A percentile compares a stretch with the other conserved stretches of the same genome.
Conservation (phyloP, 2,888 invertebrate species). For the Temnothorax ravouxi region DNA sequence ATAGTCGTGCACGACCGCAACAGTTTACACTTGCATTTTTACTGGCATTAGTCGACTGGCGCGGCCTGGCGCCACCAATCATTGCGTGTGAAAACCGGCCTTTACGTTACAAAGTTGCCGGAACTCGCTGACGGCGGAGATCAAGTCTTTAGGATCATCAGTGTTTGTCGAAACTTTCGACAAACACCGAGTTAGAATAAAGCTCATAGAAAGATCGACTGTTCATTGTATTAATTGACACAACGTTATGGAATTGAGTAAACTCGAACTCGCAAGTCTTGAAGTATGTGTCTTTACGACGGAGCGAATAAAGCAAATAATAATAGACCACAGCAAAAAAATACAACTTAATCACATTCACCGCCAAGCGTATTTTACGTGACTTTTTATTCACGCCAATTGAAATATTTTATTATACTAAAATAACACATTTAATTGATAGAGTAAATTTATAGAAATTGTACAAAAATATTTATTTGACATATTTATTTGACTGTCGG, state of each 20-base stretch:
- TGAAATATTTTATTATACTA: no score
- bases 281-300: neutral
- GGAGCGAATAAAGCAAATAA: slow-evolving; percentile 19
- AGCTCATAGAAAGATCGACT: slow-evolving; percentile 14
- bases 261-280: neutral
- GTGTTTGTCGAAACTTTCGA: neutral
- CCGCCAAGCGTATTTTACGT: no score
- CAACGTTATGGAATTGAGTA: slow-evolving; percentile 19
- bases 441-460: no score
- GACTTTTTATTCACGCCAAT: no score
- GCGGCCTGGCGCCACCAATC: no score
- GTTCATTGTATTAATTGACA: slow-evolving; percentile 41
- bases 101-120: neutral
- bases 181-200: slow-evolving; percentile 14
- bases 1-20: no score
- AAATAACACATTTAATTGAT: no score
- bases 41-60: no score
- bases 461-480: no score
- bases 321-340: neutral
- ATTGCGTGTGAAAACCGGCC: no score
- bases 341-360: neutral
- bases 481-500: no score
- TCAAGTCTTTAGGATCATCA: slow-evolving; percentile 26
- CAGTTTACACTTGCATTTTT: no score
- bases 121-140: slow-evolving; percentile 1